Evolutionary conservation across 2,888 invertebrate species (phyloP).

Genomic region (Apamea sordens): DNA sequence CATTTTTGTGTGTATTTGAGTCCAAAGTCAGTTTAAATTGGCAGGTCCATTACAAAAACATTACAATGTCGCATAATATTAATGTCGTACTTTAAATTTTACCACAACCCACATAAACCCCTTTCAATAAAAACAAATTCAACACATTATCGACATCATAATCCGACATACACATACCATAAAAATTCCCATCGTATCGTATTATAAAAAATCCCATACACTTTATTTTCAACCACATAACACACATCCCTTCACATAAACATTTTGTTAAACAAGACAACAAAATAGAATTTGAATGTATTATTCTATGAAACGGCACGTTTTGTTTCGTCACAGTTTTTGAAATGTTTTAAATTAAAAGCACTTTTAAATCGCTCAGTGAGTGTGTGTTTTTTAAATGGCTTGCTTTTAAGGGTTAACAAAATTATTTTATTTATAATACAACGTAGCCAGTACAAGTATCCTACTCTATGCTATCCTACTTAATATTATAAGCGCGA

Average conservation of each 20-base stretch:
- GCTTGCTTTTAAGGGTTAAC: neutral
- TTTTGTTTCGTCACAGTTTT: constrained; percentile 22
- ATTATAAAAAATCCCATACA: too few species aligned
- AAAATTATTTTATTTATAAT: neutral
- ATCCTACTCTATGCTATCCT: neutral
- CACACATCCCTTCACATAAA: constrained; percentile 18
- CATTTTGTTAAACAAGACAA: constrained; percentile 49
- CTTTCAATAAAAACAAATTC: constrained; percentile 17
- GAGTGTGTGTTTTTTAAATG: neutral
- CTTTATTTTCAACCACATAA: constrained; percentile 42
- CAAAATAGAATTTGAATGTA: constrained; percentile 26
- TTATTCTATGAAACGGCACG: constrained; percentile 1
- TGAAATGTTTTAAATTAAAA: constrained; percentile 29
- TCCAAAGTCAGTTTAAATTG: too few species aligned
- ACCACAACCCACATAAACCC: neutral
- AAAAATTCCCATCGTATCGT: constrained; percentile 37
- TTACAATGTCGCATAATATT: neutral
- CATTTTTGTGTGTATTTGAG: too few species aligned
- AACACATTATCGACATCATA: constrained; percentile 26
- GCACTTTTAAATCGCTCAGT: neutral
- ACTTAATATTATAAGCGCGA: too few species aligned
- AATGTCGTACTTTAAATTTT: too few species aligned
- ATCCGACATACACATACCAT: constrained; percentile 30
- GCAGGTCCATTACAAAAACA: neutral
- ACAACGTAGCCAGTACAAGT: neutral